A percentile compares a stretch with the other conserved stretches of the same genome.
These are phyloP conservation scores for Mixornis gularis DNA, from an alignment of 2,113 vertebrate species.

Conservation along the genomic window DNA sequence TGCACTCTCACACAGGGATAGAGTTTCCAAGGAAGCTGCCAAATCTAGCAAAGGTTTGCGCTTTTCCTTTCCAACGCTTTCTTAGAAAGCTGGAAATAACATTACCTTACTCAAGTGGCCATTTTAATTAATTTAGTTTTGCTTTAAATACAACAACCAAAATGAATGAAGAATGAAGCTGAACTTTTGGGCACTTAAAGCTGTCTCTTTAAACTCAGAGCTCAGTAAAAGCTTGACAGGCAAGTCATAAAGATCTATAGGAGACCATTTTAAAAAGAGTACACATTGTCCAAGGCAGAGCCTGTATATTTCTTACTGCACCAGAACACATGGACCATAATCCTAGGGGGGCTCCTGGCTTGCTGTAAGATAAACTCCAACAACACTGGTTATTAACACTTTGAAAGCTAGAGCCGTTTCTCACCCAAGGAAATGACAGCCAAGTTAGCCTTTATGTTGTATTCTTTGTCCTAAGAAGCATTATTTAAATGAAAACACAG, in stretches of 20 bases:
- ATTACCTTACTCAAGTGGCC: neutral
- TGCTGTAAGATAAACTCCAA: neutral
- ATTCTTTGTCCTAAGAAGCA: neutral
- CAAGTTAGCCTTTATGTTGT: neutral
- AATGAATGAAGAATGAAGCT: neutral
- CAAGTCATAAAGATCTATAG: neutral
- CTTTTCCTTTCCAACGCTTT: conserved; percentile 13
- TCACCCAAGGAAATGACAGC: neutral
- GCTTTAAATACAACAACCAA: neutral
- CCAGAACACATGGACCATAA: neutral
- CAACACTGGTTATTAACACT: neutral
- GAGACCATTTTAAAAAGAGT: neutral
- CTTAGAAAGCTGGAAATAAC: conserved; percentile 46
- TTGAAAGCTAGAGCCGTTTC: neutral
- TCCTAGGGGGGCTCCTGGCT: neutral
- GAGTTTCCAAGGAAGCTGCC: conserved; percentile 40
- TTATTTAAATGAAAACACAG: neutral
- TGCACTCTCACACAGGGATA: neutral
- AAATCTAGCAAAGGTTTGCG: conserved; percentile 5
- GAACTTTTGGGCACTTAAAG: neutral
- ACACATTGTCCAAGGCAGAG: neutral
- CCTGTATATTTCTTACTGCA: neutral
- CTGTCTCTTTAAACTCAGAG: neutral
- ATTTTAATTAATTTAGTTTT: conserved; percentile 6
- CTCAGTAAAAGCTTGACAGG: neutral